These are phyloP conservation scores for Drosophila neoperkinsi DNA, from an alignment of 2,888 invertebrate genomes.

Conservation along the genomic window DNA sequence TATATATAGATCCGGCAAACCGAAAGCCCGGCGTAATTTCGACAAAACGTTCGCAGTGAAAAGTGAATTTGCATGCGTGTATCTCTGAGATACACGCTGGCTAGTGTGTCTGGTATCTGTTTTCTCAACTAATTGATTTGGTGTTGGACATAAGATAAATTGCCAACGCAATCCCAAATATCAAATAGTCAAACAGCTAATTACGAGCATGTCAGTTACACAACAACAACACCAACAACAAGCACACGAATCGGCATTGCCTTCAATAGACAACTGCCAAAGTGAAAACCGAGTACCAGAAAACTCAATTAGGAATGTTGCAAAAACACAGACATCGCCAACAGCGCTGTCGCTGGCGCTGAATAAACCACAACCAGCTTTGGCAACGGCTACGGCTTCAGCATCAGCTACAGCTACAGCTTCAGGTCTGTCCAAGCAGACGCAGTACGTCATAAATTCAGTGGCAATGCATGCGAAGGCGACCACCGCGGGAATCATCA, in stretches of 20 bases:
- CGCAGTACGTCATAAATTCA: slow-evolving; percentile 79
- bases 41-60: slow-evolving; percentile 4
- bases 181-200: slow-evolving; percentile 49
- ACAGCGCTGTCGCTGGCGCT: slow-evolving; percentile 12
- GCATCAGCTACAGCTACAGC: slow-evolving; percentile 26
- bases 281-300: slow-evolving; percentile 76
- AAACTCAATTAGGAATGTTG: slow-evolving; percentile 77
- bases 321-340: slow-evolving; percentile 54
- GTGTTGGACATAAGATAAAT: slow-evolving; percentile 50
- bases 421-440: slow-evolving; percentile 41
- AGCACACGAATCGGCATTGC: slow-evolving; percentile 30
- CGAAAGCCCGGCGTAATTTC: slow-evolving; percentile 5
- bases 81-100: slow-evolving; percentile 25
- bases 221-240: slow-evolving; percentile 28
- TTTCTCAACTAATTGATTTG: slow-evolving; percentile 36
- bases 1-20: background rate
- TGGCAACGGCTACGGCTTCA: background rate
- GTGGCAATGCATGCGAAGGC: slow-evolving; percentile 71
- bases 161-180: slow-evolving; percentile 27
- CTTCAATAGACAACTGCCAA: slow-evolving; percentile 65
- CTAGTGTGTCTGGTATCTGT: background rate
- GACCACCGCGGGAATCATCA: slow-evolving; percentile 68
- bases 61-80: slow-evolving; percentile 38
- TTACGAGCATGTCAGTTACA: slow-evolving; percentile 64
- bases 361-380: slow-evolving; percentile 26